Base-by-base conservation (phyloP, 2,113 vertebrate species). In the Brachionichthys hirsutus region DNA sequence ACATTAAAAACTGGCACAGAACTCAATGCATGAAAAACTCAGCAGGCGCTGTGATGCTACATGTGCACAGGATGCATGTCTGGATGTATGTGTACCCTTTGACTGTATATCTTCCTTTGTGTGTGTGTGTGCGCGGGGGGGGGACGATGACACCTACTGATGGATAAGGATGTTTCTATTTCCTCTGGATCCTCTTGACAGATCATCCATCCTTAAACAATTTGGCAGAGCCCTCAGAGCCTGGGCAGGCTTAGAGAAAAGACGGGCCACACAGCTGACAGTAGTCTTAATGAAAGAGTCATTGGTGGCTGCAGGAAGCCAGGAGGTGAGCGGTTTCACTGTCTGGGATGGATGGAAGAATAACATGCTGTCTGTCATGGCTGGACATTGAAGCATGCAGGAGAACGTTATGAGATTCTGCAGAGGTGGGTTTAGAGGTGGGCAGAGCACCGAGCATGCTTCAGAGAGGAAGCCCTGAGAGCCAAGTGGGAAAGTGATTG, bases 101-200 rank as follows among this genome's bases (percentile, higher is more conserved):
- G 19, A 8, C 8, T 75, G 62, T 70, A 62, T 54, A 62, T 75
- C 66, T 78, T 51, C 66, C 70, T 79, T 78, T 81, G 64, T 64
- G 65, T 51, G 56, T 58, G 34, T 55, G 34, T 55, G 54, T 67
- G 34, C 50, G 41, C 49, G 42, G n/a, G n/a, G n/a, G n/a, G n/a
- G n/a, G n/a, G n/a, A 72, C 48, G 51, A 22, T 17, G 41, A 17
- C 15, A 64, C 54, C 62, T 1, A 34, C 58, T 92, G 92, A 94
- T 93, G 86, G 88, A 95, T 91, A 88, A 83, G 80, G 84, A 92
- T 89, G 85, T 90, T 91, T 85, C 78, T 69, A 87, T 91, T 88
- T 73, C 82, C 86, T 88, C 74, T 84, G 82, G 85, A 83, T 65
- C 67, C 48, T 81, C 74, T 62, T 87, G 87, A 92, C 84, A 90